Conservation (phyloP, 2,797 vertebrate species). For the Strix occidentalis region DNA sequence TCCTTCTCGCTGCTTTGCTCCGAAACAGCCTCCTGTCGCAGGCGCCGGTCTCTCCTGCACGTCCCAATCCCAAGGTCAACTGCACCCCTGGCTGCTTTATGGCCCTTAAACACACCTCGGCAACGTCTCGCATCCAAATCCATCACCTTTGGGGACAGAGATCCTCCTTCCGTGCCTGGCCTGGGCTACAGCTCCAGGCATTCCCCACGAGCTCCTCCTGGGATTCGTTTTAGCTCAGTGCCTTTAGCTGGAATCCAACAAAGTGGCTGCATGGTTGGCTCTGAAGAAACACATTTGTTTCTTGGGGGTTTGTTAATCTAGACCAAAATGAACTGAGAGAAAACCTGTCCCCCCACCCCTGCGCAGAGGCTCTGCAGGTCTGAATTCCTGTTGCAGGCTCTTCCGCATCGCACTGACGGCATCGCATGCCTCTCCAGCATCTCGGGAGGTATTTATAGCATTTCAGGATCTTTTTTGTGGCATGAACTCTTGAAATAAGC, state of each 20-base stretch:
- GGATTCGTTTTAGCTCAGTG: rapidly evolving
- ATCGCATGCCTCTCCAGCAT: rapidly evolving
- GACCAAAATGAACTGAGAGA: rapidly evolving
- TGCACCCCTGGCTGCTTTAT: neutral
- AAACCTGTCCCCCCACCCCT: rapidly evolving
- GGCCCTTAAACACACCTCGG: neutral
- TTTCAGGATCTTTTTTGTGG: neutral
- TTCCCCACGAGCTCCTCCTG: rapidly evolving
- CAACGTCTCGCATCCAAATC: neutral
- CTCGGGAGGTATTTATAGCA: neutral
- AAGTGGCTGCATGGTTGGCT: neutral
- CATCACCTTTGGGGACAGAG: neutral
- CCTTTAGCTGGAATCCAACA: neutral
- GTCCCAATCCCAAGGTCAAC: neutral
- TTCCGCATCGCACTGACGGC: rapidly evolving
- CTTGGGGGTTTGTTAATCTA: rapidly evolving
- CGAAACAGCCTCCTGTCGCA: neutral
- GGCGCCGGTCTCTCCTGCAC: rapidly evolving
- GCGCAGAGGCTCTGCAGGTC: neutral
- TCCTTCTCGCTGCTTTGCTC: neutral
- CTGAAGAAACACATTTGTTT: neutral
- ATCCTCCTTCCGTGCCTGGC: rapidly evolving
- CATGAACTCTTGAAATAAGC: neutral
- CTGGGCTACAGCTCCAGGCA: neutral
- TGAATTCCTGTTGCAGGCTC: rapidly evolving